Evolutionary conservation across 1,140 invertebrate genomes (phyloP), one percentile per base, ranked within the genome.

Genomic region (Whitmania pigra): DNA sequence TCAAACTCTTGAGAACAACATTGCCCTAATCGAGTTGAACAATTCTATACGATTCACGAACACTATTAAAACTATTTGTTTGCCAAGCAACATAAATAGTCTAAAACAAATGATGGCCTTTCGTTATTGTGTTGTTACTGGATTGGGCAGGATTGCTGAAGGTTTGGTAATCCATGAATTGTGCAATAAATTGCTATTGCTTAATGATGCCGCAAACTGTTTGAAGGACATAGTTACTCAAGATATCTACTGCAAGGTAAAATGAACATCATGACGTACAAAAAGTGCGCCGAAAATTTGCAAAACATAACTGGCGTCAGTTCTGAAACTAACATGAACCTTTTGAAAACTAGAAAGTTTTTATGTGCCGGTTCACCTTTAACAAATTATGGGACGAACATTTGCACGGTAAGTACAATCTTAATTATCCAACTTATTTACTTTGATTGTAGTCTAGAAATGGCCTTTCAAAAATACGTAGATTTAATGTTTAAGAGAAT

Each of bases 191-290:
- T 1, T 13, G 7, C 18, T 63, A 17, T 9, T 63, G 11, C 11
- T 25, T 1, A 25, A 25, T 17, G 29, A 63, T 18, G 22, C 22
- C 15, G 57, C 11, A 18, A 7, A 63, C 11, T 31, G 7, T 13
- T 13, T 63, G 0, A 63, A 63, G 29, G 22, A 15, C 57, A 63
- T 1, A 6, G 15, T 18, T 25, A 63, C 20, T 25, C 57, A 63
- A 22, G 57, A 7, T 63, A 25, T 31, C 29, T 63, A 63, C 20
- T 63, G 0, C 57, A 63, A 63, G 57, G 57, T 63, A 22, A 31
- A 63, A 63, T 63, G 57, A 63, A 63, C 57, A 63, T 63, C 22
- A 63, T 63, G 57, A 63, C 11, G 1, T 63, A 63, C 22, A 31
- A 63, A 63, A 31, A 63, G 11, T 63, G 57, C 57, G 29, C 29